A percentile compares a stretch with the other conserved stretches of the same genome.
Evolutionary conservation across 1,140 invertebrate species (phyloP).

Genomic region (Pseudomyrmex dendroicus): DNA sequence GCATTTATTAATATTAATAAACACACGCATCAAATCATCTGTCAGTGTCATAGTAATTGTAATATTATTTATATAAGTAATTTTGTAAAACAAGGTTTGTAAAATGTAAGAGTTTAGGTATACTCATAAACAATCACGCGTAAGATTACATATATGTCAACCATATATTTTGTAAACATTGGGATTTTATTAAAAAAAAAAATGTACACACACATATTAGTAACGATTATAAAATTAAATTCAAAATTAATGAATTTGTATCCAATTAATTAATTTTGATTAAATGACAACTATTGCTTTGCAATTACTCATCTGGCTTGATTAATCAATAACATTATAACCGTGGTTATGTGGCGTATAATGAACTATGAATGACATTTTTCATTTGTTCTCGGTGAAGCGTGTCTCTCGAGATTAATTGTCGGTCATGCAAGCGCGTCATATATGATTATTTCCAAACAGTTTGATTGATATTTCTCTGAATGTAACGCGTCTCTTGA

Average conservation of each 20-base stretch:
- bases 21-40: too few relatives aligned
- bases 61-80: too few relatives aligned
- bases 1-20: too few relatives aligned
- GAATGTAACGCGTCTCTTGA: slow-evolving; percentile 1
- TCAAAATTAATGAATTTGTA: background rate
- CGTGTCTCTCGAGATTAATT: slow-evolving; percentile 6
- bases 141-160: too few relatives aligned
- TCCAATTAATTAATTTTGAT: slow-evolving; percentile 2
- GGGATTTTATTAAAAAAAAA: too few relatives aligned
- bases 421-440: background rate
- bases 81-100: too few relatives aligned
- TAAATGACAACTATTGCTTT: background rate
- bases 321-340: background rate
- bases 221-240: slow-evolving; percentile 16
- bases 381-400: slow-evolving; percentile 5
- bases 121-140: too few relatives aligned
- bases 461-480: slow-evolving; percentile 14
- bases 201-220: background rate
- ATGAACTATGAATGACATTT: background rate
- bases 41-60: too few relatives aligned
- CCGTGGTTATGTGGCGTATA: background rate
- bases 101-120: too few relatives aligned
- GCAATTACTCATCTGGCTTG: background rate
- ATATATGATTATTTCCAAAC: slow-evolving; percentile 26
- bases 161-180: too few relatives aligned